Evolutionary conservation across 1,140 invertebrate species (phyloP), one percentile per base, ranked within the genome.

Genomic region (Philotrypesis tridentata): DNA sequence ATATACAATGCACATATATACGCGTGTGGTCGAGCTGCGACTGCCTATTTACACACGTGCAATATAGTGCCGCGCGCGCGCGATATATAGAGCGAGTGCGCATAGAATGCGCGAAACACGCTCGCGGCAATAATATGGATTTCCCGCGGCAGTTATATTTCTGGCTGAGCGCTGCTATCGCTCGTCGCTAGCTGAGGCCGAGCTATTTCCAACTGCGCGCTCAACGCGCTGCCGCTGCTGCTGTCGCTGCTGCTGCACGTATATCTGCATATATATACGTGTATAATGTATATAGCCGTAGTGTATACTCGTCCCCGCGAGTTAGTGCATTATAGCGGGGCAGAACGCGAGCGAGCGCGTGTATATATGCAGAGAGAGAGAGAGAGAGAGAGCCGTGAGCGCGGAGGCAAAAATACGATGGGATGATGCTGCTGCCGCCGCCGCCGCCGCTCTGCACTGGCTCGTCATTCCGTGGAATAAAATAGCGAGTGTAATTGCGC

Each of bases 401-500:
- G 48, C 21, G 21, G 33, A 37, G 33, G 48, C 48, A 55, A 55
- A 55, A 55, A 55, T 55, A 55, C 48, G 12, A 14, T 43, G 40
- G 40, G 40, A 43, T 43, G 40, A 4, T 43, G 14, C 43, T 21
- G 48, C 21, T 55, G 48, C 48, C 33, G 3, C 33, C 9, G 33
- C 33, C 4, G 33, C 33, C n/a, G n/a, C n/a, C n/a, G n/a, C n/a
- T n/a, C n/a, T n/a, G n/a, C n/a, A 55, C 17, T 21, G 48, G 48
- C 48, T 55, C 48, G 48, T 55, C 48, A 7, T 55, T n/a, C 17
- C 48, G 6, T 17, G 21, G 48, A 55, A 55, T 55, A 55, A 21
- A 55, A 55, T 55, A 55, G 48, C 48, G 21, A 55, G 48, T n/a
- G 7, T 65, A 65, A 27, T 65, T 65, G 79, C 70, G 17, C 25